These are phyloP conservation scores for Trypoxylon attenuatum DNA, from an alignment of 2,888 invertebrate genomes.

Conservation along the genomic window DNA sequence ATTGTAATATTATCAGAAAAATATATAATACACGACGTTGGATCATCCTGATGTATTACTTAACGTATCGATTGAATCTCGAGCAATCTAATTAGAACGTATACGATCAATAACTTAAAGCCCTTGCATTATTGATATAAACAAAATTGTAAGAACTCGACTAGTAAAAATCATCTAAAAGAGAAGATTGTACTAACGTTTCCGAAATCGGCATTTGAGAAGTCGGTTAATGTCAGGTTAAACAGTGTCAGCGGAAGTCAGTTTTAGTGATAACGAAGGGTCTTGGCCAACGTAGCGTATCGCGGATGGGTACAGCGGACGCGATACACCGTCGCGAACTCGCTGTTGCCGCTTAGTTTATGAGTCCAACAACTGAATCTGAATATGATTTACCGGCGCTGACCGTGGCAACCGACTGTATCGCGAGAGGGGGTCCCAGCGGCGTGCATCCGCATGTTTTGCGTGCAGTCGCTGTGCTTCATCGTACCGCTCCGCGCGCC, in stretches of 20 bases:
- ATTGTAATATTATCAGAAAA: no score
- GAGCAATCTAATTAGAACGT: no score
- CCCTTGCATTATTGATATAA: no score
- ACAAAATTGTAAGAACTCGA: no score
- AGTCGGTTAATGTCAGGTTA: constrained; percentile 30
- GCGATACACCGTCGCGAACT: constrained; percentile 39
- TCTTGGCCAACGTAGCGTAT: constrained; percentile 31
- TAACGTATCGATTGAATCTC: no score
- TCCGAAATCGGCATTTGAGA: not conserved
- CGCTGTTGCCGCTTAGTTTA: constrained; percentile 48
- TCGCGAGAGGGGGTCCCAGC: constrained; percentile 11
- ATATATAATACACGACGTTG: no score
- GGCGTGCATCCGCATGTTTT: constrained; percentile 42
- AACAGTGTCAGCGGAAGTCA: constrained; percentile 50
- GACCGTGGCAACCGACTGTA: constrained; percentile 35
- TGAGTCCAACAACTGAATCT: constrained; percentile 60
- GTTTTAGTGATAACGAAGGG: constrained; percentile 46
- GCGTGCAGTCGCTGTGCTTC: constrained; percentile 48
- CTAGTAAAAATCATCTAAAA: no score
- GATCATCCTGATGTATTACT: no score
- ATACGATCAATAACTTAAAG: no score
- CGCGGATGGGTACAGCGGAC: constrained; percentile 15
- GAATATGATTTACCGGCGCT: constrained; percentile 63
- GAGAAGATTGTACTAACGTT: no score
- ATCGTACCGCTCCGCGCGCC: no score